These are phyloP conservation scores for Brachionus koreanus DNA, from an alignment of 1,140 invertebrate species.

Conservation along the genomic window DNA sequence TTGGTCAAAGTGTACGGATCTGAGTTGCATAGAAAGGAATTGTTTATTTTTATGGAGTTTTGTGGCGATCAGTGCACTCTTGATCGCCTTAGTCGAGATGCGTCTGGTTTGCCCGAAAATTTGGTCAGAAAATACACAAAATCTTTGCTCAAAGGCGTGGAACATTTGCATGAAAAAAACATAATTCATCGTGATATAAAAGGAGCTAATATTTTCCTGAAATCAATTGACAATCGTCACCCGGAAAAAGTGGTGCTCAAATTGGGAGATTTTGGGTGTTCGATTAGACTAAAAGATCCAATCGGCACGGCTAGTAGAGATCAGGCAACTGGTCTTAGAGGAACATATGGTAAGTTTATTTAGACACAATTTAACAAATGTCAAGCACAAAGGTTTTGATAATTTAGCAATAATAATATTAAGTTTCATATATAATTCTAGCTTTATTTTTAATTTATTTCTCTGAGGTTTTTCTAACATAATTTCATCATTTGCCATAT, in stretches of 20 bases:
- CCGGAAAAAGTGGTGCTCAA: conserved; percentile 26
- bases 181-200: conserved; percentile 96
- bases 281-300: conserved; percentile 55
- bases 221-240: conserved; percentile 25
- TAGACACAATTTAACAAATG: no score
- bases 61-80: conserved; percentile 40
- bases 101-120: conserved; percentile 29
- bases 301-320: conserved; percentile 51
- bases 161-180: conserved; percentile 79
- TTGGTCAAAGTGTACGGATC: conserved; percentile 39
- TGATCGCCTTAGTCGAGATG: conserved; percentile 1
- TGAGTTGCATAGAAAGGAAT: conserved; percentile 32
- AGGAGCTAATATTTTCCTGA: conserved; percentile 52
- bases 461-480: no score
- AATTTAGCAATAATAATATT: no score
- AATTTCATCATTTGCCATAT: no score
- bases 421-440: no score
- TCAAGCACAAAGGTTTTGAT: no score
- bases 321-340: conserved; percentile 5
- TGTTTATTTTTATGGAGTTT: conserved; percentile 44
- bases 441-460: no score
- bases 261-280: conserved; percentile 56
- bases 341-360: not conserved
- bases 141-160: conserved; percentile 28
- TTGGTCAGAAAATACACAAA: conserved; percentile 29